A percentile compares a stretch with the other conserved stretches of the same genome.
These are phyloP conservation scores for Oreotrochilus melanogaster DNA, from an alignment of 2,113 vertebrate genomes.

Conservation along the genomic window DNA sequence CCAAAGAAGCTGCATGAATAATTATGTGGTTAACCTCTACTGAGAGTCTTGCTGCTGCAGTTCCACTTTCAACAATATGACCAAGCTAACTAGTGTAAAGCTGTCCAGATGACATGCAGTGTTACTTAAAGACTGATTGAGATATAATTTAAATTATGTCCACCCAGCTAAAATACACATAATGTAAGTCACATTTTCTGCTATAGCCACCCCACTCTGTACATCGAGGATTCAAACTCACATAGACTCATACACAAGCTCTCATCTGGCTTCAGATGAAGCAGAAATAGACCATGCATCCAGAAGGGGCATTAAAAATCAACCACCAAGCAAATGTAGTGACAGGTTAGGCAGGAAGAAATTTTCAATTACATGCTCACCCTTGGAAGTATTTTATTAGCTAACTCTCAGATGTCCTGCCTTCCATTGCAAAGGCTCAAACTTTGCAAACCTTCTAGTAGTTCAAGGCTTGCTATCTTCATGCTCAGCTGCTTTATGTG, in stretches of 20 bases:
- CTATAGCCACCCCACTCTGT: neutral
- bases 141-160: neutral
- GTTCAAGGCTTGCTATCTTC: neutral
- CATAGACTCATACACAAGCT: accelerated
- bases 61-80: neutral
- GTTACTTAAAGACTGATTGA: neutral
- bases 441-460: neutral
- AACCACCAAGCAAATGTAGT: neutral
- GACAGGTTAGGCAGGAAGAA: neutral
- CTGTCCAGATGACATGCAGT: neutral
- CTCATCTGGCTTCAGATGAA: neutral
- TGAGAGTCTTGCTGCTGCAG: neutral
- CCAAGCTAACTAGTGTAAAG: neutral
- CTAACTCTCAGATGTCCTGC: neutral
- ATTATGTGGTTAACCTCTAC: neutral
- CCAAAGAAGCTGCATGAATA: neutral
- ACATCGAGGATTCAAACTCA: neutral
- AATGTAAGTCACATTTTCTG: neutral
- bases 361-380: neutral
- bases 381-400: neutral
- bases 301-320: neutral
- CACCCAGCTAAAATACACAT: neutral
- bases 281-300: neutral
- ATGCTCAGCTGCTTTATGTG: neutral
- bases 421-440: neutral